Evolutionary conservation across 2,113 vertebrate genomes (phyloP).

Genomic region (Rhizomys pruinosus): DNA sequence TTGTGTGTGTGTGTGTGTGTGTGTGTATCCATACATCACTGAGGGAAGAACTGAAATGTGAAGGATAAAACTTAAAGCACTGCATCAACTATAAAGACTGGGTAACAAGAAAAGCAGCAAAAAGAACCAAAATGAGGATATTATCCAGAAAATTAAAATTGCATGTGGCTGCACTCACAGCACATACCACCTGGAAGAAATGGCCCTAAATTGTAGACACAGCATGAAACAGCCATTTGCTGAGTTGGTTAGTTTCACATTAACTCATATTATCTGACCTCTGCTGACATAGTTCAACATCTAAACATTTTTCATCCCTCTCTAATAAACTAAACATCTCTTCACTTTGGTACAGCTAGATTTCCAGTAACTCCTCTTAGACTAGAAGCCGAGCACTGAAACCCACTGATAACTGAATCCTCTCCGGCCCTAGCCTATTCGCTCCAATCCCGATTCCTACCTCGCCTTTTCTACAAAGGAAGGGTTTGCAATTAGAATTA

Average conservation of each 20-base stretch:
- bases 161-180: constrained; percentile 30
- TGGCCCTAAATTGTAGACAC: constrained; percentile 57
- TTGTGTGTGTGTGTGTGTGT: accelerated
- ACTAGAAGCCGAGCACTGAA: not conserved
- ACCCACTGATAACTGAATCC: constrained; percentile 10
- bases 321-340: constrained; percentile 68
- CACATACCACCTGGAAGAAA: constrained; percentile 62
- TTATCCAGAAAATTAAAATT: constrained; percentile 77
- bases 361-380: constrained; percentile 12
- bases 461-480: constrained; percentile 49
- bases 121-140: constrained; percentile 59
- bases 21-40: not conserved
- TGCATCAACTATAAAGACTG: constrained; percentile 13
- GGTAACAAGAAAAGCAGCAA: constrained; percentile 35
- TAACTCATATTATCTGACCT: constrained; percentile 66
- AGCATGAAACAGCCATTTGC: constrained; percentile 66
- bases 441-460: not conserved
- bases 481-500: not conserved
- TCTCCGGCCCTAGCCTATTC: not conserved
- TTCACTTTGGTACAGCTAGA: constrained; percentile 34
- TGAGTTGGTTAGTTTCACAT: constrained; percentile 69
- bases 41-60: constrained; percentile 7
- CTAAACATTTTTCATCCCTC: constrained; percentile 68
- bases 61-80: constrained; percentile 19
- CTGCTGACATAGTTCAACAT: constrained; percentile 55